These are phyloP conservation scores for Ophioderma brevispina DNA, from an alignment of 35 echinoderm and acorn worm species.

Conservation along the genomic window DNA sequence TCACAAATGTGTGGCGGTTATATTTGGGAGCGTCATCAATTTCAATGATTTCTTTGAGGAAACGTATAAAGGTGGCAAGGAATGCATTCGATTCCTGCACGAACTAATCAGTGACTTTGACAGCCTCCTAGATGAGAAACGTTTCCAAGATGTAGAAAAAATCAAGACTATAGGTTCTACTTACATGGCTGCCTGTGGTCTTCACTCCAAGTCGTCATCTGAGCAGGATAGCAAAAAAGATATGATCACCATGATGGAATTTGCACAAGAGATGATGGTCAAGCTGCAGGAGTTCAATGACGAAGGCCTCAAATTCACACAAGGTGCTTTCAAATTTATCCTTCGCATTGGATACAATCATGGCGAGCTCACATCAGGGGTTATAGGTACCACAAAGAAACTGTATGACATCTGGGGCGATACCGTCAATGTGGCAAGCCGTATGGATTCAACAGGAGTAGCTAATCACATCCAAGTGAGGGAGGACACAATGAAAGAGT, in stretches of 20 bases:
- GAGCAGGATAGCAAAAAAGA: constrained; percentile 47
- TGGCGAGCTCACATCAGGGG: constrained; percentile 84
- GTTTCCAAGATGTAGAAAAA: constrained; percentile 87
- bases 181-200: constrained; percentile 97
- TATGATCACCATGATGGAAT: constrained; percentile 82
- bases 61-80: constrained; percentile 80
- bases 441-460: constrained; percentile 97
- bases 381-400: constrained; percentile 97
- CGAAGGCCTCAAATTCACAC: constrained; percentile 86
- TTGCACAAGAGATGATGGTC: constrained; percentile 81
- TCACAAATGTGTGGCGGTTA: constrained; percentile 88
- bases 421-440: constrained; percentile 95
- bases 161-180: constrained; percentile 98
- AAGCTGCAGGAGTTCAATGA: constrained; percentile 81
- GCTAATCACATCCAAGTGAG: constrained; percentile 81
- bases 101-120: constrained; percentile 99
- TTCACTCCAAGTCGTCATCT: constrained; percentile 45
- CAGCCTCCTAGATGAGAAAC: constrained; percentile 51
- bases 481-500: constrained; percentile 75
- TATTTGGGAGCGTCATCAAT: constrained; percentile 96
- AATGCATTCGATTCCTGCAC: constrained; percentile 91
- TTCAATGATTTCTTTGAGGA: constrained; percentile 99
- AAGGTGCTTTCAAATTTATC: constrained; percentile 91
- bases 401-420: constrained; percentile 99
- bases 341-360: constrained; percentile 97